phyloP scores from a whole-genome alignment of 2,113 vertebrate species.

The Anolis sagrei region DNA sequence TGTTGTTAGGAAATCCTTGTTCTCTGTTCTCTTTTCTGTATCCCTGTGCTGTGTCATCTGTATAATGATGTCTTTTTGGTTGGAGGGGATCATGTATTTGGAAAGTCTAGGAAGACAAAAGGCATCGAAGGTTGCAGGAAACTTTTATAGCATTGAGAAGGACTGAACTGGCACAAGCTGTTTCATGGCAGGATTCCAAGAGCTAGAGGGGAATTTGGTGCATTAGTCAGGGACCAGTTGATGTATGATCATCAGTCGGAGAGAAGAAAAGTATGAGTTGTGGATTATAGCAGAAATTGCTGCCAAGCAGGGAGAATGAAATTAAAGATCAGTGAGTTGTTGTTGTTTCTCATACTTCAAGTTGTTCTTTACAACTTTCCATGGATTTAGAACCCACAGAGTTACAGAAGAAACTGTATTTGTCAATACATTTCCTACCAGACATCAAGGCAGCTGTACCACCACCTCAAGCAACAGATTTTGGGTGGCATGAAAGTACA shows the following conservation, averaged over 20 bases:
- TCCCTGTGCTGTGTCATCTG: background rate
- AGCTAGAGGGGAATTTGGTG: background rate
- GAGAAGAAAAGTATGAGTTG: slow-evolving; percentile 6
- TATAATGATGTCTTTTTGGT: slow-evolving; percentile 3
- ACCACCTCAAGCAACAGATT: background rate
- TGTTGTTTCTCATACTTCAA: background rate
- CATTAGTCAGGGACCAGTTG: slow-evolving; percentile 1
- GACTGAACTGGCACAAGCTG: slow-evolving; percentile 14
- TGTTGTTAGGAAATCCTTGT: background rate
- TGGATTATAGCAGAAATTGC: background rate
- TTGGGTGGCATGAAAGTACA: background rate
- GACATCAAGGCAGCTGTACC: background rate
- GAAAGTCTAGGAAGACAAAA: background rate
- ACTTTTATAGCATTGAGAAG: fast-evolving
- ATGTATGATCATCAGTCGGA: slow-evolving; percentile 9
- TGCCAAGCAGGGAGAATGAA: background rate
- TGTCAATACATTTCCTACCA: background rate
- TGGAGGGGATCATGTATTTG: slow-evolving; percentile 7
- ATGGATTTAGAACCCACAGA: background rate
- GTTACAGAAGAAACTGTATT: fast-evolving
- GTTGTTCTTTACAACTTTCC: background rate
- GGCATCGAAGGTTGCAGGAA: background rate
- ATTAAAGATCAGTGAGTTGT: background rate
- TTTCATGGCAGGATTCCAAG: background rate
- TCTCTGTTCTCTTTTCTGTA: background rate